Percentiles rank a stretch among this genome's conserved stretches.
Conservation (phyloP, 2,888 invertebrate genomes). For the Invenusta paracnida region DNA sequence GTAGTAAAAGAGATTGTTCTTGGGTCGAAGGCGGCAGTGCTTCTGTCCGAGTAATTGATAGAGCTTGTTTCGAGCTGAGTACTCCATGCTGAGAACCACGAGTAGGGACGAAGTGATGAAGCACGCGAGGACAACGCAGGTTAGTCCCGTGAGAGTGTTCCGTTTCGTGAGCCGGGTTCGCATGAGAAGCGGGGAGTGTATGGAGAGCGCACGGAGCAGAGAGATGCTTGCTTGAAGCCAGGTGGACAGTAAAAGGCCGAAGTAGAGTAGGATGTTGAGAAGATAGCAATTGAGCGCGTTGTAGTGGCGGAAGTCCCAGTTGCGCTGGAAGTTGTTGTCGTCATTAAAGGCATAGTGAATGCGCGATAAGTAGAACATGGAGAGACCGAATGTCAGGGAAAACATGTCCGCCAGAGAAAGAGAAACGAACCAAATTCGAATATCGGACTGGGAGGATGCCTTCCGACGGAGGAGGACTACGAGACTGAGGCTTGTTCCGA, state of each 20-base stretch:
- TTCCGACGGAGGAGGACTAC: slow-evolving; percentile 35
- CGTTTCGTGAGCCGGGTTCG: slow-evolving; percentile 25
- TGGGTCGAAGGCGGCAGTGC: not conserved
- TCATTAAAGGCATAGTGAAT: slow-evolving; percentile 34
- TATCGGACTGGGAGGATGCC: slow-evolving; percentile 35
- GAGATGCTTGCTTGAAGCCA: slow-evolving; percentile 42
- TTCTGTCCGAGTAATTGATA: not conserved
- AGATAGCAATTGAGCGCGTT: slow-evolving; percentile 39
- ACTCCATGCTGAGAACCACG: slow-evolving; percentile 2
- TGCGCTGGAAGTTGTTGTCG: not conserved
- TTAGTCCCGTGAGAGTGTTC: not conserved
- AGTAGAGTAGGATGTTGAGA: slow-evolving; percentile 39
- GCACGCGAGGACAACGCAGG: not conserved
- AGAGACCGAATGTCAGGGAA: slow-evolving; percentile 36
- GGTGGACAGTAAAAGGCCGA: slow-evolving; percentile 40
- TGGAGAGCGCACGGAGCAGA: slow-evolving; percentile 31
- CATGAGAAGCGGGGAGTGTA: slow-evolving; percentile 6
- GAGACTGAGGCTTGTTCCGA: slow-evolving; percentile 41
- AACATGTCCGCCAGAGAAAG: slow-evolving; percentile 42
- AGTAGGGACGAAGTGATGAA: not conserved
- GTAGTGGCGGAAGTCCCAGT: slow-evolving; percentile 28
- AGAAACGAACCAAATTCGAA: slow-evolving; percentile 40
- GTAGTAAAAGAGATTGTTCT: slow-evolving; percentile 38
- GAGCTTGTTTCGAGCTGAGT: not conserved
- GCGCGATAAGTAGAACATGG: slow-evolving; percentile 38